Evolutionary conservation across 2,113 vertebrate genomes (phyloP), one percentile per base, ranked within the genome.

Genomic region (Antennarius striatus): DNA sequence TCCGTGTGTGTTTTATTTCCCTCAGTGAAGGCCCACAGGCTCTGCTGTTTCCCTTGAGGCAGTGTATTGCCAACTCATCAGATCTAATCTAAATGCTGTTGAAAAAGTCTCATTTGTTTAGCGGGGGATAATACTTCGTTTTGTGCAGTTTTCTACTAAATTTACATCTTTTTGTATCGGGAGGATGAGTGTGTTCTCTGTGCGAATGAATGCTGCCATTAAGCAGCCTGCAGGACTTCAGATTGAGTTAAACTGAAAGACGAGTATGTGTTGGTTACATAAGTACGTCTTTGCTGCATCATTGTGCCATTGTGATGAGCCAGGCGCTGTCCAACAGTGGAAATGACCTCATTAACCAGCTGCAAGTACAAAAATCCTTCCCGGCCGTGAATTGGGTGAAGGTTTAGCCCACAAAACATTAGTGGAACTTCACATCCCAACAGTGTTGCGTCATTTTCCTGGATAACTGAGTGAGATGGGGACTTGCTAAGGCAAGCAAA

Each of bases 221-320:
- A 79, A 76, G 70, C 72, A 63, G 72, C 55, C 46, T 53, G 71
- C 58, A 49, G 74, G 22, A 22, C 22, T 22, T 22, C 22, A 22
- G 22, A 74, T 55, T 60, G 65, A 57, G 22, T 56, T 6, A 4
- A 53, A 64, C 64, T 88, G 81, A 88, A 81, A 82, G 79, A 60
- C 65, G 5, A 71, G 74, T 64, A 62, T 84, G 83, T 79, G 74
- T 59, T 43, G 81, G 76, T 88, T 86, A 80, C 83, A 78, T 88
- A 91, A 89, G 75, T 80, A 15, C 4, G 67, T 48, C 73, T 82
- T 78, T 85, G 85, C 82, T 30, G 47, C 71, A 67, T 73, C 67
- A 84, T 81, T 81, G 79, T 84, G 63, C 52, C 4, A 11, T 58
- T 70, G 69, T 51, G 73, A 71, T 58, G 57, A 79, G 68, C 73